Base-by-base conservation (phyloP, 2,113 vertebrate species). In the Rhea americana region DNA sequence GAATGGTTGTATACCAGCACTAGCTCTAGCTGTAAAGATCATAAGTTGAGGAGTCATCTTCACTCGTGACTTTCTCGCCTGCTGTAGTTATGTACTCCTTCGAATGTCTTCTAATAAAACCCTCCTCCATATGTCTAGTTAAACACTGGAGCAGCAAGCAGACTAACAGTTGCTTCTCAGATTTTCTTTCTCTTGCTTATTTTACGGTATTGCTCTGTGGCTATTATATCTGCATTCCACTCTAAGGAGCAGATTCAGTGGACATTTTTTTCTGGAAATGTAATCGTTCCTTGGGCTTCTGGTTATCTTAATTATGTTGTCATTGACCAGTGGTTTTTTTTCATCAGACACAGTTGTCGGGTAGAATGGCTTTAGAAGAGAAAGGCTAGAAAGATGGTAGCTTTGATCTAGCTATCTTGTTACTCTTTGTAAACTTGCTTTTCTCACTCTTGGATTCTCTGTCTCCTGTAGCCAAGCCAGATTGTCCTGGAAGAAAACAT, bases 401-500 rank as follows among this genome's bases (percentile, higher is more conserved):
- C 6, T 82, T 94, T 91, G 48, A 37, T 92, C 26, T 50, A 59
- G n/a, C 62, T 7, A 13, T 65, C 12, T 21, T 68, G 18, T 72
- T 91, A 70, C 8, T 72, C 24, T 13, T 81, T 73, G 47, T 26
- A 48, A 4, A 94, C 21, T 65, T 77, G 32, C 48, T 65, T 88
- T 97, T 68, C 79, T 80, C 41, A 79, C 66, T 95, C 39, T 85
- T 66, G 91, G 82, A 85, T 91, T 96, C 61, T 97, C 61, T 97
- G 22, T 97, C 84, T 94, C 85, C 51, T 95, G 48, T 96, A 99
- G 99, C 99, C 99, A 93, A 99, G 96, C 97, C 98, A 99, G 97
- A 99, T 99, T 93, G 96, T 98, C n/a, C 93, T 98, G 97, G 99
- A 99, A 94, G 99, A 99, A 81, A 99, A 99, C 93, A 99, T 98